Evolutionary conservation across 2,113 vertebrate species (phyloP).

Genomic region (Thomomys bottae): DNA sequence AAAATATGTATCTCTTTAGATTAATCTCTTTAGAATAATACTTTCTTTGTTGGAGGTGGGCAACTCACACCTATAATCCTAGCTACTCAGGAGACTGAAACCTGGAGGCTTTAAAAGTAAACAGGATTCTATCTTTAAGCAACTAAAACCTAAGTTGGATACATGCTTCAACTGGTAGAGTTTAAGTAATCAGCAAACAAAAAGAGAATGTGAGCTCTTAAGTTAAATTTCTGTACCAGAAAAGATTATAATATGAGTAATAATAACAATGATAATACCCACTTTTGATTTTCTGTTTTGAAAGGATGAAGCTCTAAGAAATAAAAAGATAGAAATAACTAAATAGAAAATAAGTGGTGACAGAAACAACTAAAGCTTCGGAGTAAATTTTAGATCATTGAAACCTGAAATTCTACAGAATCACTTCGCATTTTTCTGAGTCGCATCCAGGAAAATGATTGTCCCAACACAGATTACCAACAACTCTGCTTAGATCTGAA

Average conservation of each 20-base stretch:
- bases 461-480: not conserved
- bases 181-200: no score
- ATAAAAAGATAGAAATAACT: not conserved
- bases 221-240: no score
- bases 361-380: slow-evolving; percentile 6
- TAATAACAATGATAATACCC: no score
- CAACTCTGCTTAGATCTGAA: slow-evolving; percentile 17
- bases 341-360: not conserved
- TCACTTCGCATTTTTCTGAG: not conserved
- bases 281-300: not conserved
- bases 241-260: no score
- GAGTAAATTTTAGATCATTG: not conserved
- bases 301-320: not conserved
- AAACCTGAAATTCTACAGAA: not conserved
- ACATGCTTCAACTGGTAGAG: no score
- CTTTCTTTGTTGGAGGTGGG: no score
- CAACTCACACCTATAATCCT: no score
- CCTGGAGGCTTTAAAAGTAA: no score
- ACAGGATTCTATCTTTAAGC: no score
- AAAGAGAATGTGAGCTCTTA: not conserved
- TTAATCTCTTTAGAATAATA: no score
- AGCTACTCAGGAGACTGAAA: no score
- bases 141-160: no score
- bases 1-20: not conserved
- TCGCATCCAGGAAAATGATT: not conserved